Conservation (phyloP, 2,888 invertebrate species). For the Mythimna pallens region DNA sequence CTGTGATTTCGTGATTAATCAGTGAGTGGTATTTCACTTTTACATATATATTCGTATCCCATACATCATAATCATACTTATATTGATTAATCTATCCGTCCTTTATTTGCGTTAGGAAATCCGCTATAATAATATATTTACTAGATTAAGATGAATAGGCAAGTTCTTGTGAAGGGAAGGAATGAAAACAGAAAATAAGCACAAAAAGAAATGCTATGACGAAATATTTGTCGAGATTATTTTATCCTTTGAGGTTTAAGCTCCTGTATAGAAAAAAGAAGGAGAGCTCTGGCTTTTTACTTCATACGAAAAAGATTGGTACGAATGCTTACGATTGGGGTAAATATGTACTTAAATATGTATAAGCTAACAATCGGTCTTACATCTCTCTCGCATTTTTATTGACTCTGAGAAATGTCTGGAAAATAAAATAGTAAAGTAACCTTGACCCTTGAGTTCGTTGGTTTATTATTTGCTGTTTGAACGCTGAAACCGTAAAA, state of each 20-base stretch:
- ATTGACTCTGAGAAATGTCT: conserved; percentile 9
- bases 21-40: no score
- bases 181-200: conserved; percentile 11
- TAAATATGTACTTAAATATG: background rate
- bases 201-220: conserved; percentile 25
- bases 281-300: background rate
- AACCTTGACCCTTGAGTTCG: conserved; percentile 8
- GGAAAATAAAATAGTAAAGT: conserved; percentile 3
- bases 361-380: background rate
- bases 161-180: conserved; percentile 9
- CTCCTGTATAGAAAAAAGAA: background rate
- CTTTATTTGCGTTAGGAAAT: conserved; percentile 38
- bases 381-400: background rate
- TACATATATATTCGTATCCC: background rate
- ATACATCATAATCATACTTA: conserved; percentile 8
- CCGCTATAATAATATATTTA: conserved; percentile 1
- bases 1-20: no score
- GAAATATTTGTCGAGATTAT: conserved; percentile 28
- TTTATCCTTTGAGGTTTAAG: conserved; percentile 3
- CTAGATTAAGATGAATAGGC: conserved; percentile 41
- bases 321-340: background rate
- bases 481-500: background rate
- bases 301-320: no score
- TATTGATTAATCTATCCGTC: conserved; percentile 33
- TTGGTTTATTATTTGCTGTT: background rate